Percentiles rank a stretch among this genome's conserved stretches.
Conservation (phyloP, 2,888 invertebrate genomes). For the Cosmia trapezina region DNA sequence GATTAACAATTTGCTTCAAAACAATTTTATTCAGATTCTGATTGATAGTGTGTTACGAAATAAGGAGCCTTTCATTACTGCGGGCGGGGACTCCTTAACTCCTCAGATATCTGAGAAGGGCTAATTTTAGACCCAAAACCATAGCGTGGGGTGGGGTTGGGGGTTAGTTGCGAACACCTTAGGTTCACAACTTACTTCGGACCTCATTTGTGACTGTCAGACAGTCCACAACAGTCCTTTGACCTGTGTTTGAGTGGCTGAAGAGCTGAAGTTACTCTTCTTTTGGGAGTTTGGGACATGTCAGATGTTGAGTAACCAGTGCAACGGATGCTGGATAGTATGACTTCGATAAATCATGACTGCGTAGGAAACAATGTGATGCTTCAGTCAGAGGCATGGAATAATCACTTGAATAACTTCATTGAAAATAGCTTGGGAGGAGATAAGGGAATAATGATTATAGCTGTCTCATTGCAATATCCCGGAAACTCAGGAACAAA, state of each 20-base stretch:
- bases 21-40: too few species aligned
- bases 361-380: background rate
- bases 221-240: background rate
- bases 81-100: too few species aligned
- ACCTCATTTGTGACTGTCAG: background rate
- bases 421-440: background rate
- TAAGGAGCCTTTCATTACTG: conserved; percentile 10
- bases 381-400: background rate
- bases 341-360: background rate
- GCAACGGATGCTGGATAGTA: background rate
- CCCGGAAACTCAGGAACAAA: background rate
- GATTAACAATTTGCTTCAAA: too few species aligned
- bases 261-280: background rate
- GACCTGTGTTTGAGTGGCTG: background rate
- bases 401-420: background rate
- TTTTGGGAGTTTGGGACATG: background rate
- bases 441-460: background rate
- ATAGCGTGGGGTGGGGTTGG: too few species aligned
- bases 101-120: too few species aligned
- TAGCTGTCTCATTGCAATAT: background rate
- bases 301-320: background rate
- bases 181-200: background rate
- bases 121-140: too few species aligned
- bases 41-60: too few species aligned
- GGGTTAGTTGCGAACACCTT: too few species aligned